Base-by-base conservation (phyloP, 2,797 vertebrate species). In the Enteromius fasciolatus region DNA sequence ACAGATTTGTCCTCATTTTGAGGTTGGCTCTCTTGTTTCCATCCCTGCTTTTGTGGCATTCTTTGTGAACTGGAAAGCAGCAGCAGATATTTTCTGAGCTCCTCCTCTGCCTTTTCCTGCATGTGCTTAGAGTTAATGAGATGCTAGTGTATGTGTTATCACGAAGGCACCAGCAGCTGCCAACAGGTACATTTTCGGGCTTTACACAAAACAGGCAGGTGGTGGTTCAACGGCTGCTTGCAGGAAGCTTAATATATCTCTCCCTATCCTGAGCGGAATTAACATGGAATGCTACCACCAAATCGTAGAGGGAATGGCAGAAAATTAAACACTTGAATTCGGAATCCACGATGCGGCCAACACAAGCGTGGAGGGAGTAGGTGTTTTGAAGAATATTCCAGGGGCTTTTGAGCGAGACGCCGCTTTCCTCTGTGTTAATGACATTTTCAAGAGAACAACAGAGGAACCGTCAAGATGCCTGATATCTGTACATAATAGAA, bases 311-410 rank as follows among this genome's bases (percentile, higher is more conserved):
- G 82, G 87, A 89, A 90, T 41, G 59, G 84, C 83, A 83, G 77
- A 89, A 91, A 88, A 89, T 87, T 70, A 91, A 86, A 86, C 73
- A 85, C 84, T 86, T 86, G 74, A 86, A 85, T 88, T 84, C 84
- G 52, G 66, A 89, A 85, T 89, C 63, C 80, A 72, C 85, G 84
- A 84, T 31, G 31, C 78, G 50, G 66, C 73, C 73, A 80, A 85
- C 84, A 88, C 82, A 85, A 86, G 83, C 41, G 59, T 5, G 25
- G 67, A 85, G 76, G 57, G 57, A 78, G 73, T 80, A 46, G 44
- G 20, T 75, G 54, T 77, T 83, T 70, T 68, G 39, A 85, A 61
- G 70, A 85, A 81, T 28, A 88, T 74, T 69, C 76, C 39, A 28
- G 39, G 11, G 75, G 81, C 36, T 80, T 89, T 87, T 80, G 15